Evolutionary conservation across 2,113 vertebrate genomes (phyloP), one percentile per base, ranked within the genome.

Genomic region (Thalassarche chlororhynchos): DNA sequence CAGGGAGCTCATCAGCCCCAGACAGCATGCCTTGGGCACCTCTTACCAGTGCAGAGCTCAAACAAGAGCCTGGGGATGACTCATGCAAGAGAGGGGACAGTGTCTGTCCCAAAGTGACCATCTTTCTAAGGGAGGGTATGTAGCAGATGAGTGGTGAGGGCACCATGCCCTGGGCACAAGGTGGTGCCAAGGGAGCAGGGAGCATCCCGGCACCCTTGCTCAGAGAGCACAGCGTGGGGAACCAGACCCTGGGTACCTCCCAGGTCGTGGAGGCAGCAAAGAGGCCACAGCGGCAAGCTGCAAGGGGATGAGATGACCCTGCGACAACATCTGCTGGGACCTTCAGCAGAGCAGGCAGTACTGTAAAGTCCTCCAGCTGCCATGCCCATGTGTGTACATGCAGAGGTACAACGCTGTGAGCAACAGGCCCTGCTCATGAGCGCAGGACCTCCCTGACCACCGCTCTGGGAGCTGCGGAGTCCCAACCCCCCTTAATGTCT

Each of bases 401-500:
- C 60, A 80, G 58, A 42, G n/a, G 9, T 20, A 21, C 46, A 38
- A 54, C 0, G 1, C 62, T 29, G 24, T 12, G 40, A 61, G 31
- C 2, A 2, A 28, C n/a, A 24, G 57, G 3, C 10, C 47, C 57
- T 76, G 34, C 24, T 62, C 32, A 12, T 4, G 10, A 14, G 17
- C 3, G 6, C 49, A n/a, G n/a, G 29, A 32, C 42, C n/a, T 79
- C 60, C 65, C 40, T 20, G 4, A 2, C 15, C 36, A 5, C 60
- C 52, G 26, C 31, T 8, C 34, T 26, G 26, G 68, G 17, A 70
- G 38, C 54, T 84, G 72, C 2, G 0, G 0, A 23, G 38, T 31
- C 21, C 62, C 4, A 0, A 0, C 54, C n/a, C 29, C 14, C 8
- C 15, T 60, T 0, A 0, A 5, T 34, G 32, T 23, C n/a, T 34